These are phyloP conservation scores for Microtus richardsoni DNA, from an alignment of 2,113 vertebrate genomes.

Conservation along the genomic window DNA sequence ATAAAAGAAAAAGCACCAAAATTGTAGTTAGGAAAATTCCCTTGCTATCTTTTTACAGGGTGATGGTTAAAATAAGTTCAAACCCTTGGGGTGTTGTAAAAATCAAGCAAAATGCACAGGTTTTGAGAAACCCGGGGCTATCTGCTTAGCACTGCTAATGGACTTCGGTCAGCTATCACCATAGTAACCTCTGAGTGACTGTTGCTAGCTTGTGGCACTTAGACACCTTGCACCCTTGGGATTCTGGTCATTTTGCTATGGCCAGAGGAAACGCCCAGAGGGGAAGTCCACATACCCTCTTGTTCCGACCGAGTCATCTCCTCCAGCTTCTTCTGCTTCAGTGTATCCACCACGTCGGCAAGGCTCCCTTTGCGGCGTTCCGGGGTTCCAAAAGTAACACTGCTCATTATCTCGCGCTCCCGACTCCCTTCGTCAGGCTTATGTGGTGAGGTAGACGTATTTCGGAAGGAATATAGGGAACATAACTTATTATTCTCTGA, in stretches of 20 bases:
- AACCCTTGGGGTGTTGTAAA: slow-evolving; percentile 75
- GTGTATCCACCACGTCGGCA: slow-evolving; percentile 98
- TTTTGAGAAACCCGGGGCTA: slow-evolving; percentile 77
- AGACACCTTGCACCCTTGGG: slow-evolving; percentile 72
- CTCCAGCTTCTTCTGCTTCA: slow-evolving; percentile 99
- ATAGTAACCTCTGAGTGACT: slow-evolving; percentile 83
- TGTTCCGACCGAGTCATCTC: slow-evolving; percentile 99
- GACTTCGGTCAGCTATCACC: slow-evolving; percentile 79
- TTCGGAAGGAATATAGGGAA: slow-evolving; percentile 99
- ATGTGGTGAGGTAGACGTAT: slow-evolving; percentile 99
- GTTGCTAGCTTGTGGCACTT: slow-evolving; percentile 79
- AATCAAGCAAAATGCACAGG: slow-evolving; percentile 69
- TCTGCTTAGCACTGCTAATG: slow-evolving; percentile 81
- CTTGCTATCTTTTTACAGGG: slow-evolving; percentile 76
- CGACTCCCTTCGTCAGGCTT: slow-evolving; percentile 98
- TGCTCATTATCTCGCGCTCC: slow-evolving; percentile 97
- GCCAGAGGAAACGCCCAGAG: background rate
- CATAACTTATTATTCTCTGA: slow-evolving; percentile 99
- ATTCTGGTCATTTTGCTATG: slow-evolving; percentile 68
- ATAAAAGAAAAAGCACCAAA: slow-evolving; percentile 18
- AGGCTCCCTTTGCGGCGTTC: slow-evolving; percentile 99
- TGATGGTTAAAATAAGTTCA: slow-evolving; percentile 53
- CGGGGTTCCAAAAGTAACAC: slow-evolving; percentile 97
- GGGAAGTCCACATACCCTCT: slow-evolving; percentile 91
- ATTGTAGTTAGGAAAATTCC: slow-evolving; percentile 33